Evolutionary conservation across 2,888 invertebrate genomes (phyloP).

Genomic region (Noctua janthina): DNA sequence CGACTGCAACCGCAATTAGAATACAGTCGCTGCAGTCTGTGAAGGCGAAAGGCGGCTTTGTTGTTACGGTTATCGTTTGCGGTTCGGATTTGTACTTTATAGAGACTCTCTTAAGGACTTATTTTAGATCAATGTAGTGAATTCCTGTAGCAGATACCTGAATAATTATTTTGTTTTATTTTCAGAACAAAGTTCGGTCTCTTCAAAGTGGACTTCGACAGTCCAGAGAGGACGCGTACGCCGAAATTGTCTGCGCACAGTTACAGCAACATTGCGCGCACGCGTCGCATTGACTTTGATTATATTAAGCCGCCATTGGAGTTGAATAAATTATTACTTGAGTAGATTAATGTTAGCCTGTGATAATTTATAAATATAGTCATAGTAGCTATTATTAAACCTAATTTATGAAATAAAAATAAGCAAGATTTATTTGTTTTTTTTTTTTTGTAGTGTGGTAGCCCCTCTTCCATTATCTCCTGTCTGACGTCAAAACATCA

Average conservation of each 20-base stretch:
- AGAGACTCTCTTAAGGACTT: background rate
- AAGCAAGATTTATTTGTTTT: background rate
- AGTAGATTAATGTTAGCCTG: conserved; percentile 48
- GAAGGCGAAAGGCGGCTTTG: background rate
- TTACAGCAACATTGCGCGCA: conserved; percentile 83
- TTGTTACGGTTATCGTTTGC: background rate
- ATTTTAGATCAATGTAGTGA: background rate
- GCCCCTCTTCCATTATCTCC: background rate
- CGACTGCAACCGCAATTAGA: background rate
- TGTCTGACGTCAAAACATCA: background rate
- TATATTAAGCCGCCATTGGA: conserved; percentile 72
- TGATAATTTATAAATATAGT: conserved; percentile 35
- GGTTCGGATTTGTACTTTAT: background rate
- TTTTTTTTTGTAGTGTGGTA: background rate
- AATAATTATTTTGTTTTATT: conserved; percentile 47
- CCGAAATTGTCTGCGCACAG: conserved; percentile 86
- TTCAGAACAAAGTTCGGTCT: conserved; percentile 87
- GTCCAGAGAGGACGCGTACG: conserved; percentile 82
- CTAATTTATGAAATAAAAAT: conserved; percentile 57
- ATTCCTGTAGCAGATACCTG: background rate
- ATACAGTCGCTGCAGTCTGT: background rate
- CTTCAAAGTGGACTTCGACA: conserved; percentile 85
- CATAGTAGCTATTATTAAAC: conserved; percentile 1
- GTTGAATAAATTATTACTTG: conserved; percentile 36
- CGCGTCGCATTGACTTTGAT: conserved; percentile 81